Conservation (phyloP, 2,113 vertebrate species). For the Zosterops japonicus region DNA sequence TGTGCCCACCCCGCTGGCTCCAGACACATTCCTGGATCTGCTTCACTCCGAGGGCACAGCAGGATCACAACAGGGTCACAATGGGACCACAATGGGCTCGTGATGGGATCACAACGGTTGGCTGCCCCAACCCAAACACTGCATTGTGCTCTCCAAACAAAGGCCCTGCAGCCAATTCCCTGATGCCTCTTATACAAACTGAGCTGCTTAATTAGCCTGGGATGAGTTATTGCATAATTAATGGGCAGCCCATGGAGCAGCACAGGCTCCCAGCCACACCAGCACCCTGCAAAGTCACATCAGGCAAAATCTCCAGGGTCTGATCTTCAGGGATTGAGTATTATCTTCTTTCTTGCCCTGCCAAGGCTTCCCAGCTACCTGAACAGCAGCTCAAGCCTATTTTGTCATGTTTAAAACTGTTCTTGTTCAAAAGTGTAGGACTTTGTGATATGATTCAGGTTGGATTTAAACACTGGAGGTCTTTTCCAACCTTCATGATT, state of each 20-base stretch:
- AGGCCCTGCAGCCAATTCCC: background rate
- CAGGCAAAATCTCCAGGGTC: background rate
- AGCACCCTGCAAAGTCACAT: background rate
- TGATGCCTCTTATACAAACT: background rate
- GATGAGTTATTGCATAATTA: background rate
- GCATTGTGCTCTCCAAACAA: background rate
- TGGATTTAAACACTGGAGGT: background rate
- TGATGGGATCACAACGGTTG: accelerated
- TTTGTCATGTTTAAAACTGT: background rate
- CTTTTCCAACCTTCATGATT: background rate
- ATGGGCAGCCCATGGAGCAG: background rate
- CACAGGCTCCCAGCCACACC: background rate
- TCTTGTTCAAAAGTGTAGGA: background rate
- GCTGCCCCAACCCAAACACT: background rate
- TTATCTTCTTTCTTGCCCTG: background rate
- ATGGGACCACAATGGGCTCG: background rate
- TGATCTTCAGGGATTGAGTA: background rate
- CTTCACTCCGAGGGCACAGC: background rate
- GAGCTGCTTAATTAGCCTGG: constrained; percentile 6
- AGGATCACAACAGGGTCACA: accelerated
- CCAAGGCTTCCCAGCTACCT: background rate
- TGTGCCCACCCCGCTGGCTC: accelerated
- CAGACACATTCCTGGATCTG: background rate
- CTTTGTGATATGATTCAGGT: background rate
- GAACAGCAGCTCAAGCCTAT: background rate